A percentile compares a stretch with the other conserved stretches of the same genome.
Evolutionary conservation across 2,888 invertebrate genomes (phyloP).

Genomic region (Machimus rusticus): DNA sequence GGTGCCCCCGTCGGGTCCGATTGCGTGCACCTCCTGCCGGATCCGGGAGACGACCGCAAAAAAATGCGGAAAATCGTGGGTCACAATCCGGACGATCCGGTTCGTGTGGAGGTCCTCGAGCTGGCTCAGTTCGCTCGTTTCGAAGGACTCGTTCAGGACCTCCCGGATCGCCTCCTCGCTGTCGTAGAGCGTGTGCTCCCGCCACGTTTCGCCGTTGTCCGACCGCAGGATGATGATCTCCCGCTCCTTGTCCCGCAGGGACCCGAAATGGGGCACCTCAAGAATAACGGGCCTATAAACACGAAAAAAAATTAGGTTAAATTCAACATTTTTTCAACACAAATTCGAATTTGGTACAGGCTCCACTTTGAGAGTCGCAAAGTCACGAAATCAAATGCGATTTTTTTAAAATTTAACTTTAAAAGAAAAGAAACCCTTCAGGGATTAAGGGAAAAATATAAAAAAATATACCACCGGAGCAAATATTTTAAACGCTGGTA

Average conservation of each 20-base stretch:
- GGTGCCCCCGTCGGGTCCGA: conserved; percentile 97
- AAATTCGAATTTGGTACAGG: too few species aligned
- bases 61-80: conserved; percentile 97
- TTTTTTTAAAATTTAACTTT: too few species aligned
- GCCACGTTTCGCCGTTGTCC: conserved; percentile 98
- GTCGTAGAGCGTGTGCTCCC: conserved; percentile 89
- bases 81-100: conserved; percentile 91
- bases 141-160: conserved; percentile 90
- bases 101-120: conserved; percentile 86
- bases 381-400: too few species aligned
- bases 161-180: conserved; percentile 90
- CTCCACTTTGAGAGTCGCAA: too few species aligned
- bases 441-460: too few species aligned
- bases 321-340: neutral
- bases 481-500: too few species aligned
- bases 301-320: neutral
- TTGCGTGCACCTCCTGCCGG: conserved; percentile 94
- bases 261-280: conserved; percentile 98
- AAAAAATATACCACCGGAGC: too few species aligned
- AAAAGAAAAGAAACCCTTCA: too few species aligned
- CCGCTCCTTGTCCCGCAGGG: conserved; percentile 89
- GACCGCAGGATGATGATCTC: conserved; percentile 96
- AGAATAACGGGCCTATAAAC: conserved; percentile 82
- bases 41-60: conserved; percentile 95
- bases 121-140: conserved; percentile 75